phyloP scores from a whole-genome alignment of 1,140 invertebrate genomes.

The Ostrea denselamellosa region DNA sequence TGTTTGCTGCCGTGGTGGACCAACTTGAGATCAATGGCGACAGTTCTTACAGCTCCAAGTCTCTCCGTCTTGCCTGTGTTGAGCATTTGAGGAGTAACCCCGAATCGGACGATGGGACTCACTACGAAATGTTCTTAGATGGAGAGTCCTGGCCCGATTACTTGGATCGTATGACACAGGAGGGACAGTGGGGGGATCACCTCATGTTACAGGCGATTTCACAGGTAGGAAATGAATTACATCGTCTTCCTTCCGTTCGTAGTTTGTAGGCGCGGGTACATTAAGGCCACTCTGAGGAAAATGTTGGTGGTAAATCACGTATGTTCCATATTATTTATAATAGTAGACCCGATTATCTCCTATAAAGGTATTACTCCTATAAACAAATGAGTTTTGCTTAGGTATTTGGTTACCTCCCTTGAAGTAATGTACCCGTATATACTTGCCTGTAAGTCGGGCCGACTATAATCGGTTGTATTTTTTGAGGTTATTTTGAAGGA shows the following conservation, averaged over 20 bases:
- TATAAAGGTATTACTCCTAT: too few species aligned
- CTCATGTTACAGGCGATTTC: constrained; percentile 53
- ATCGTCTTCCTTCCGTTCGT: too few species aligned
- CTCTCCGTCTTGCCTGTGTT: constrained; percentile 40
- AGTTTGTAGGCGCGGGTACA: too few species aligned
- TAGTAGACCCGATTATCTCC: too few species aligned
- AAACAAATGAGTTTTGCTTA: too few species aligned
- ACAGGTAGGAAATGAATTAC: constrained; percentile 31
- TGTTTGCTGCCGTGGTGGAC: constrained; percentile 57
- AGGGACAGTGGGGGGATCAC: constrained; percentile 59
- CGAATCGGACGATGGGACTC: constrained; percentile 54
- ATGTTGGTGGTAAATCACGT: too few species aligned
- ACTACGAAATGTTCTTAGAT: constrained; percentile 53
- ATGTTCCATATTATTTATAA: too few species aligned
- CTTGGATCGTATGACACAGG: constrained; percentile 48
- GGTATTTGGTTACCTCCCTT: too few species aligned
- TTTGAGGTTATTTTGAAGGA: too few species aligned
- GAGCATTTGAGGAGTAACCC: constrained; percentile 45
- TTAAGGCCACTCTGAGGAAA: neutral
- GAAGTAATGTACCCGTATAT: too few species aligned
- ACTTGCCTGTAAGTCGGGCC: too few species aligned
- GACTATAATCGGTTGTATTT: too few species aligned
- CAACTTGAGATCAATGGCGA: constrained; percentile 50
- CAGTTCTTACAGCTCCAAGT: constrained; percentile 33
- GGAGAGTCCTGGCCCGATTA: constrained; percentile 53